Base-by-base conservation (phyloP, 1,140 invertebrate species). In the Harpegnathos saltator region DNA sequence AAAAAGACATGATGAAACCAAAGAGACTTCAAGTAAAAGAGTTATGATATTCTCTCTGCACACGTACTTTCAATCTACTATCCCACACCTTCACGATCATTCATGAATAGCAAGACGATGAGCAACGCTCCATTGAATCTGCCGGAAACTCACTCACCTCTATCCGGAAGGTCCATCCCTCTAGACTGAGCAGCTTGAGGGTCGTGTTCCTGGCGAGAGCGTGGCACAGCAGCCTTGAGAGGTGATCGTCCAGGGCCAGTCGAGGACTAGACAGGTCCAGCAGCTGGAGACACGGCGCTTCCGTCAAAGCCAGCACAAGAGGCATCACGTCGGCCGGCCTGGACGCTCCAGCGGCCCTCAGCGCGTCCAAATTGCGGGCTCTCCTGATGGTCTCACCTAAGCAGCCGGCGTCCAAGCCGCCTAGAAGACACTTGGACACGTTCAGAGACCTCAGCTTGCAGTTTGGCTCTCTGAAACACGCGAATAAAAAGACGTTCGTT, bases 91-190 rank as follows among this genome's bases (percentile, higher is more conserved):
- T 7, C 33, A 33, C 7, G 33, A 33, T 33, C 33, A 33, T 7
- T 11, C 9, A 44, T 11, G 11, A 44, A 44, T 44, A 0, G 38
- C 38, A 44, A 9, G 38, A 11, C 7, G 54, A 56, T 7, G 19
- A n/a, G 5, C 15, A 54, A 17, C 19, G 54, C n/a, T 22, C 19
- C 4, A 56, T 7, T n/a, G 11, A 19, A 56, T 44, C 7, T 44
- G 38, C 9, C 2, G n/a, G 3, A 54, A 22, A 85, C 92, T 92
- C 81, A 85, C 92, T 92, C 81, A 95, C 95, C 93, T 96, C 95
- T 83, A 96, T 94, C 75, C 95, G 92, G 71, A 95, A 95, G 22
- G 94, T 95, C 95, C 95, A 95, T 52, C 95, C 95, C 78, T 95
- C 95, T 44, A 95, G 89, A 73, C 94, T 95, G 19, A 96, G 92